Conservation (phyloP, 2,113 vertebrate genomes). For the Mesitornis unicolor region DNA sequence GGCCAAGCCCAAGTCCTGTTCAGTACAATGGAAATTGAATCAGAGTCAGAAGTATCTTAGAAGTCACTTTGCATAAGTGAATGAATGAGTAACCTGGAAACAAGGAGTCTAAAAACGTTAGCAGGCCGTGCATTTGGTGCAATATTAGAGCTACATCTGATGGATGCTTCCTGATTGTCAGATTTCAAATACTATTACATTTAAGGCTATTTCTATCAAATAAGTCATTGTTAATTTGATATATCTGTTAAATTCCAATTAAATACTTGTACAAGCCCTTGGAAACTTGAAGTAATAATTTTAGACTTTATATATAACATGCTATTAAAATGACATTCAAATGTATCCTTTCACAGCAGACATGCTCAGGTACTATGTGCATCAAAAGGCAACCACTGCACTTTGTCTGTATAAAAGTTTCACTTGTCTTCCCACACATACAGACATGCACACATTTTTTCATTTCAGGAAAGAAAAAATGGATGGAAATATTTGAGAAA, state of each 20-base stretch:
- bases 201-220: slow-evolving; percentile 15
- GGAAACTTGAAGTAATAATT: slow-evolving; percentile 3
- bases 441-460: fast-evolving
- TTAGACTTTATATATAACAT: background rate
- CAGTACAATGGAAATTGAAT: background rate
- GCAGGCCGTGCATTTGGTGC: fast-evolving
- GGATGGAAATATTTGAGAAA: background rate
- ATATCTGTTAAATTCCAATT: slow-evolving; percentile 8
- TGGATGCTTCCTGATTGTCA: background rate
- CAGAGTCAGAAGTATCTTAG: background rate
- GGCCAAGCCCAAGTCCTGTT: background rate
- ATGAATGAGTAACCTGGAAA: background rate
- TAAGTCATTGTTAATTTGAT: slow-evolving; percentile 15
- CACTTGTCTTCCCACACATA: background rate
- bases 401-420: background rate
- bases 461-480: background rate
- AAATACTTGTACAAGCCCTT: slow-evolving; percentile 11
- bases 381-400: background rate
- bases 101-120: background rate
- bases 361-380: background rate
- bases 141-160: background rate
- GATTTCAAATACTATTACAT: background rate
- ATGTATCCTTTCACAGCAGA: background rate
- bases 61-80: background rate
- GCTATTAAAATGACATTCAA: background rate